phyloP scores from a whole-genome alignment of 2,888 invertebrate species.

The Drosophila diplacantha region DNA sequence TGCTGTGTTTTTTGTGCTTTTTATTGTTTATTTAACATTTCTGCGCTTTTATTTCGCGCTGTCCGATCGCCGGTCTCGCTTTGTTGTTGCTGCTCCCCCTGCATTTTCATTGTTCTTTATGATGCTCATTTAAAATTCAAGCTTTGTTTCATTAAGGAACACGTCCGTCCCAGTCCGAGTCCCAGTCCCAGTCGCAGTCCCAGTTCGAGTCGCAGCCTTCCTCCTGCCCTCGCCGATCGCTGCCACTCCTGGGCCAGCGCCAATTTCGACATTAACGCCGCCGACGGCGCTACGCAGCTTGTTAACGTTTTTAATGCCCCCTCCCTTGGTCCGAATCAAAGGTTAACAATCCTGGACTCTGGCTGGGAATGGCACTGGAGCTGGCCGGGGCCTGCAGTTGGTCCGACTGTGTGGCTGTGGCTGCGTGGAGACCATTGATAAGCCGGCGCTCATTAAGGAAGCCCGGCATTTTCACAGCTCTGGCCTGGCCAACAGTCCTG shows the following conservation, averaged over 20 bases:
- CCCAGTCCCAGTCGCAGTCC: neutral
- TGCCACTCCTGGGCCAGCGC: constrained; percentile 46
- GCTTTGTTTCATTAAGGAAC: constrained; percentile 74
- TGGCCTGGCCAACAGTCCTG: neutral
- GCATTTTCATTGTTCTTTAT: constrained; percentile 74
- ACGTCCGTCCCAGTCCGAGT: constrained; percentile 46
- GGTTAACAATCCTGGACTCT: constrained; percentile 40
- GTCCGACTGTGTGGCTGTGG: neutral
- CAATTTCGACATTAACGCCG: constrained; percentile 70
- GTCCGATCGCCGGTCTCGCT: constrained; percentile 47
- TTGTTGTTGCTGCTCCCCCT: constrained; percentile 50
- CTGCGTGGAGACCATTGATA: constrained; percentile 26
- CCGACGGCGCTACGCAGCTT: constrained; percentile 70
- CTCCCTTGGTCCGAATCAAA: constrained; percentile 12
- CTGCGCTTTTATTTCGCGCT: constrained; percentile 53
- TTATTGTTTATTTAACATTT: constrained; percentile 69
- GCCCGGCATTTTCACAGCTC: constrained; percentile 18
- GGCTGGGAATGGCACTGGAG: constrained; percentile 2
- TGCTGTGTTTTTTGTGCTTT: constrained; percentile 15
- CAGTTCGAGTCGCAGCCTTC: neutral
- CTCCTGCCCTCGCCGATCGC: neutral
- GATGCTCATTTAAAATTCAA: constrained; percentile 76
- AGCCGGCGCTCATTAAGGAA: constrained; percentile 40
- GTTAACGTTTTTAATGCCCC: constrained; percentile 64
- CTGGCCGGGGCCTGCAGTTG: neutral